Evolutionary conservation across 2,797 vertebrate species (phyloP).

Genomic region (Peromyscus aztecus): DNA sequence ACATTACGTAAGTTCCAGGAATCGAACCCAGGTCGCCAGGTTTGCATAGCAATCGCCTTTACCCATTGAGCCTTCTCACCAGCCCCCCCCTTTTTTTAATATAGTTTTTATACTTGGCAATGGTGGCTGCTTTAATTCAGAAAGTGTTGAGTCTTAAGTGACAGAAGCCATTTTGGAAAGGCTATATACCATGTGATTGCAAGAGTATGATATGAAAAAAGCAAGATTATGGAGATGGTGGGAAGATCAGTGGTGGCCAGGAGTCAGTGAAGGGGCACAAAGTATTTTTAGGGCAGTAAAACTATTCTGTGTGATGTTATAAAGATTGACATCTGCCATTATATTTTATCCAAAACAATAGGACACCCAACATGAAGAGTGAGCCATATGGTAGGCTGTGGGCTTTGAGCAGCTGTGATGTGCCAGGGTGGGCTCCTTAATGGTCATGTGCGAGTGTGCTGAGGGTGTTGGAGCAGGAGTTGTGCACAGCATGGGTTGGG

Average conservation of each 20-base stretch:
- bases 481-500: background rate
- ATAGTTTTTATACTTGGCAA: background rate
- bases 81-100: background rate
- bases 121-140: background rate
- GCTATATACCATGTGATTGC: background rate
- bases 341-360: background rate
- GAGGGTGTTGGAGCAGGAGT: background rate
- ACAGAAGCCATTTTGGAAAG: background rate
- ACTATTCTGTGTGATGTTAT: no score
- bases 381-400: background rate
- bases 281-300: background rate
- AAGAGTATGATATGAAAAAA: background rate
- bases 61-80: background rate
- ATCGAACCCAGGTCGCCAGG: background rate
- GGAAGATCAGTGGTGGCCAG: background rate
- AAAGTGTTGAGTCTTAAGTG: background rate
- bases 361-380: background rate
- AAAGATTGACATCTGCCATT: no score
- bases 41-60: background rate
- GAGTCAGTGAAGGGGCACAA: no score
- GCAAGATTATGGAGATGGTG: background rate
- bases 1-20: background rate
- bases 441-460: accelerated
- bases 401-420: no score
- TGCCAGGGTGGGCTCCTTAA: accelerated